These are phyloP conservation scores for Drosophila koepferae DNA, from an alignment of 2,888 invertebrate species.

Conservation along the genomic window DNA sequence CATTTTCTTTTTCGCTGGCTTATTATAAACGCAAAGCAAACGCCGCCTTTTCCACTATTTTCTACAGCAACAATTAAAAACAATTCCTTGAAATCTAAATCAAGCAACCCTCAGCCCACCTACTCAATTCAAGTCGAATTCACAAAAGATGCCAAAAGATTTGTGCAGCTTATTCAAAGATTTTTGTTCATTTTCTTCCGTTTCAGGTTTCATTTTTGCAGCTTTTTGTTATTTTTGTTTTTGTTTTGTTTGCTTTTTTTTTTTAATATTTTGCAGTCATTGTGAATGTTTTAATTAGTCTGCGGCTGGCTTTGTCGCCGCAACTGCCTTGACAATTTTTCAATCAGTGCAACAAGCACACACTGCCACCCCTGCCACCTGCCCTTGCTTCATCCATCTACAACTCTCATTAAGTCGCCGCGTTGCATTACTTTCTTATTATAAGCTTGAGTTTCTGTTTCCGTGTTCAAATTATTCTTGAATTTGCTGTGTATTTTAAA, in stretches of 20 bases:
- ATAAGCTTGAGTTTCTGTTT: neutral
- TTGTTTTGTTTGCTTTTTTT: conserved; percentile 36
- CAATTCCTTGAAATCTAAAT: conserved; percentile 46
- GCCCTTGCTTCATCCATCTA: neutral
- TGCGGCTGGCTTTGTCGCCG: conserved; percentile 56
- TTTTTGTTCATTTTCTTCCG: conserved; percentile 16
- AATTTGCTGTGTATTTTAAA: conserved; percentile 24
- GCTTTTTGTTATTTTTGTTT: neutral
- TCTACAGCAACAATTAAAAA: conserved; percentile 59
- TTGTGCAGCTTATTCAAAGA: conserved; percentile 37
- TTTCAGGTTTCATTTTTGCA: conserved; percentile 6
- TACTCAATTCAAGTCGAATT: neutral
- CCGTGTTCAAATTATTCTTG: conserved; percentile 15
- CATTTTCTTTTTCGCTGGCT: conserved; percentile 34
- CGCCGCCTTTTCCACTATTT: conserved; percentile 36
- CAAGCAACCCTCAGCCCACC: conserved; percentile 9
- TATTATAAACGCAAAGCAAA: conserved; percentile 59
- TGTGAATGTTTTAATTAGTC: conserved; percentile 80
- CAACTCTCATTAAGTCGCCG: neutral
- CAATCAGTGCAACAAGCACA: conserved; percentile 52
- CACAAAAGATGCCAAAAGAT: conserved; percentile 38
- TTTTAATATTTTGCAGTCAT: conserved; percentile 64
- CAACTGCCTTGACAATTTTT: conserved; percentile 52
- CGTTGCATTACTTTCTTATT: conserved; percentile 13
- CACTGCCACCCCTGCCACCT: neutral